Evolutionary conservation across 2,797 vertebrate species (phyloP).

Genomic region (Lindbergichthys nudifrons): DNA sequence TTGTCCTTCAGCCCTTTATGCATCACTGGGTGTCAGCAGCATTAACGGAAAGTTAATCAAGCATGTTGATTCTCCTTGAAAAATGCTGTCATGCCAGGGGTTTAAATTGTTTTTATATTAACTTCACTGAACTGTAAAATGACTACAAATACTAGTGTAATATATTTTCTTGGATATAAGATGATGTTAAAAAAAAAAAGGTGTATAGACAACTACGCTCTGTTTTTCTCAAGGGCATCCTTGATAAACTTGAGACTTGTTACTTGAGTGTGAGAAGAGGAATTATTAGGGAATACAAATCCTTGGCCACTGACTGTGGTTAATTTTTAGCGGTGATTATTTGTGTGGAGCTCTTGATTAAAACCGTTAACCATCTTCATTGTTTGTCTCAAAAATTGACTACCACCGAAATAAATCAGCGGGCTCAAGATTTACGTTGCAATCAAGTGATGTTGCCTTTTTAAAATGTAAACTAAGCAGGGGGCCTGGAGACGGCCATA

Average conservation of each 20-base stretch:
- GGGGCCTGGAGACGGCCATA: conserved; percentile 21
- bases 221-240: conserved; percentile 57
- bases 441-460: conserved; percentile 71
- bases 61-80: conserved; percentile 72
- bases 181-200: conserved; percentile 20
- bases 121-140: conserved; percentile 65
- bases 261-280: conserved; percentile 26
- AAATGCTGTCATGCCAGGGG: conserved; percentile 43
- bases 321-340: conserved; percentile 55
- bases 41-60: conserved; percentile 54
- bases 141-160: conserved; percentile 49
- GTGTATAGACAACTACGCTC: conserved; percentile 32
- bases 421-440: conserved; percentile 61
- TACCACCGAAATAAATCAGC: conserved; percentile 50
- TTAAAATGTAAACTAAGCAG: conserved; percentile 55
- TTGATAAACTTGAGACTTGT: conserved; percentile 46
- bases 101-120: conserved; percentile 66
- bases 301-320: conserved; percentile 38
- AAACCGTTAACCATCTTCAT: conserved; percentile 62
- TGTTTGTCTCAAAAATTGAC: conserved; percentile 48
- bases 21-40: conserved; percentile 47
- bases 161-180: conserved; percentile 57
- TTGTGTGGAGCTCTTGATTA: conserved; percentile 63
- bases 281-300: conserved; percentile 57
- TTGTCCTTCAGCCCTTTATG: conserved; percentile 63